phyloP scores from a whole-genome alignment of 2,888 invertebrate genomes.

The Pristionchus maxplancki region DNA sequence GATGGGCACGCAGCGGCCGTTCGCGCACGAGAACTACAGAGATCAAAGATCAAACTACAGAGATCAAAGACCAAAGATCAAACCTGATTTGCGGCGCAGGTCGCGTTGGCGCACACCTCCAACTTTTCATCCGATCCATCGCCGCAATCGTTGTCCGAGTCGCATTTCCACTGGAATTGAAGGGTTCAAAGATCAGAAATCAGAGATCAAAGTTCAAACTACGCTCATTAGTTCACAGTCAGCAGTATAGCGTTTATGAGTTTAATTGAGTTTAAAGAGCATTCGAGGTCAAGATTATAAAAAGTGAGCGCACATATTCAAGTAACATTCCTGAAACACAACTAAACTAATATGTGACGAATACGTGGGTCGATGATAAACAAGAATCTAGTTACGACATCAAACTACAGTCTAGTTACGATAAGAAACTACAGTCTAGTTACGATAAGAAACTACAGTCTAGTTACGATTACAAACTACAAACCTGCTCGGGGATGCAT shows the following conservation, averaged over 20 bases:
- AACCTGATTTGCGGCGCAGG: conserved; percentile 89
- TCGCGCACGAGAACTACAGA: conserved; percentile 86
- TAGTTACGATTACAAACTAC: not conserved
- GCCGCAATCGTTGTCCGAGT: conserved; percentile 94
- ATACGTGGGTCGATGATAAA: too few species aligned
- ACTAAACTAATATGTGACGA: too few species aligned
- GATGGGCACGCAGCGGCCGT: conserved; percentile 93
- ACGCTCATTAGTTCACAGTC: not conserved
- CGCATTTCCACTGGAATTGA: conserved; percentile 85
- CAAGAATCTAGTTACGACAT: too few species aligned
- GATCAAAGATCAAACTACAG: conserved; percentile 19
- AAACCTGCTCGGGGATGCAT: conserved; percentile 82
- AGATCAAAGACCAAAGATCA: conserved; percentile 20
- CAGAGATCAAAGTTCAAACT: conserved; percentile 4
- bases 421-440: too few species aligned
- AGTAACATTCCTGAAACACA: too few species aligned
- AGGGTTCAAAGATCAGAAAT: not conserved
- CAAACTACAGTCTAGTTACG: too few species aligned
- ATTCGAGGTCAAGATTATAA: too few species aligned
- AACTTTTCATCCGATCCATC: conserved; percentile 91
- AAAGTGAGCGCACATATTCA: too few species aligned
- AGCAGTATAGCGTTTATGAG: too few species aligned
- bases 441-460: too few species aligned
- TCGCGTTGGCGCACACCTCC: conserved; percentile 81
- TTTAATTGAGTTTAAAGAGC: too few species aligned